These are phyloP conservation scores for Fregetta grallaria DNA, from an alignment of 2,113 vertebrate genomes.

Conservation along the genomic window DNA sequence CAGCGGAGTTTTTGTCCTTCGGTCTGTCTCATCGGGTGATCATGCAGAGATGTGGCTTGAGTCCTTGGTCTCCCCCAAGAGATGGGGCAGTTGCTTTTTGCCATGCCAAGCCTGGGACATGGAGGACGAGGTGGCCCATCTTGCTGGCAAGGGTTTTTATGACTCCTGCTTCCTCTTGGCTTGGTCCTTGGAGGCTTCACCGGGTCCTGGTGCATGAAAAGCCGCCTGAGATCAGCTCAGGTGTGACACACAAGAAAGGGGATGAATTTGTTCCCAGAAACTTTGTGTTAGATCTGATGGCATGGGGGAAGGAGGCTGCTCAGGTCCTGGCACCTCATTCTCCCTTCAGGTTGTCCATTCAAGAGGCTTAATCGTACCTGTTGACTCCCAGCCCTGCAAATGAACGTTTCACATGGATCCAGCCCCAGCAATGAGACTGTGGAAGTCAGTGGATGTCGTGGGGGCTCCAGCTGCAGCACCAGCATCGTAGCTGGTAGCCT, in stretches of 20 bases:
- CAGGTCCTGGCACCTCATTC: neutral
- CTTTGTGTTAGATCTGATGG: neutral
- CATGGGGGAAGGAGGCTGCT: neutral
- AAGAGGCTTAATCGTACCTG: neutral
- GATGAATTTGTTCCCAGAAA: neutral
- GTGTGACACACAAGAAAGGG: neutral
- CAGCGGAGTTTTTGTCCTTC: neutral
- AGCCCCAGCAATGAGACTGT: neutral
- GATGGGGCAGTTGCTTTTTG: neutral
- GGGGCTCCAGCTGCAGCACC: neutral
- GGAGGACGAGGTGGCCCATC: neutral
- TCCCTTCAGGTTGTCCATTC: neutral
- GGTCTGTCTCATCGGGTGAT: rapidly evolving
- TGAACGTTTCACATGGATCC: neutral
- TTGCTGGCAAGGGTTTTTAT: neutral
- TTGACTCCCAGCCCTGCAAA: neutral
- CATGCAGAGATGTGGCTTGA: rapidly evolving
- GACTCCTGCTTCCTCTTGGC: neutral
- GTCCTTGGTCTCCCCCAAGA: neutral
- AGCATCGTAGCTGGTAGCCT: neutral
- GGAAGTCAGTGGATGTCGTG: neutral
- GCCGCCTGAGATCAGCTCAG: neutral
- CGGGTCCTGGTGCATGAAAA: neutral
- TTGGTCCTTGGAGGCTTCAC: neutral
- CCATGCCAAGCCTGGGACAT: rapidly evolving